Evolutionary conservation across 2,113 vertebrate species (phyloP).

Genomic region (Circaetus gallicus): DNA sequence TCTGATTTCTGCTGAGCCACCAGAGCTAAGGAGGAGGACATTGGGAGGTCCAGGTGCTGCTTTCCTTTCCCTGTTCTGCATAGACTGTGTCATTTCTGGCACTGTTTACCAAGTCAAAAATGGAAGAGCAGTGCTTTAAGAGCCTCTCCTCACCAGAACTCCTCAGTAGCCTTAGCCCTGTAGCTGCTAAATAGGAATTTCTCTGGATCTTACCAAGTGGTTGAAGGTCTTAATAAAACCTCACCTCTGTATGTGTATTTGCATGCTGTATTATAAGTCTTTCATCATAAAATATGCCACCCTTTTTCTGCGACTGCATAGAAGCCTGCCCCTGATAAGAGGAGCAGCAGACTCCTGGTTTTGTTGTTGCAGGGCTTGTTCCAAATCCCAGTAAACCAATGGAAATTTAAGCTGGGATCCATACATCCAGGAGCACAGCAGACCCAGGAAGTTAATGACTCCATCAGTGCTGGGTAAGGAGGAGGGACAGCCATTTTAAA

Average conservation of each 20-base stretch:
- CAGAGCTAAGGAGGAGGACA: not conserved
- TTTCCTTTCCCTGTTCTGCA: not conserved
- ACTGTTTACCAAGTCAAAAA: not conserved
- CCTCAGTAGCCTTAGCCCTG: not conserved
- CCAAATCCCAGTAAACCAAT: not conserved
- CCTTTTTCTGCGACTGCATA: not conserved
- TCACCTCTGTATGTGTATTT: not conserved
- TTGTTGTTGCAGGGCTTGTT: not conserved
- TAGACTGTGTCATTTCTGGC: not conserved
- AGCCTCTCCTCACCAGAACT: not conserved
- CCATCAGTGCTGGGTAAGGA: rapidly evolving
- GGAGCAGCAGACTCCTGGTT: not conserved
- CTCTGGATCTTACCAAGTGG: not conserved
- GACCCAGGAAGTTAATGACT: not conserved
- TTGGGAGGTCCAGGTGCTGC: not conserved
- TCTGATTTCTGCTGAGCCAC: not conserved
- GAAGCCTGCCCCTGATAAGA: not conserved
- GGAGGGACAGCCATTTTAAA: not conserved
- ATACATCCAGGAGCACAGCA: not conserved
- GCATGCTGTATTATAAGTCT: not conserved
- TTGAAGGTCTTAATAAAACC: not conserved
- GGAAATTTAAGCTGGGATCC: not conserved
- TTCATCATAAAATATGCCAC: not conserved
- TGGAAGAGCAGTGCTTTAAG: not conserved
- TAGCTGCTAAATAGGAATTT: not conserved